A percentile compares a stretch with the other conserved stretches of the same genome.
phyloP scores from a whole-genome alignment of 1,140 invertebrate genomes.

The Bicyclus anynana region DNA sequence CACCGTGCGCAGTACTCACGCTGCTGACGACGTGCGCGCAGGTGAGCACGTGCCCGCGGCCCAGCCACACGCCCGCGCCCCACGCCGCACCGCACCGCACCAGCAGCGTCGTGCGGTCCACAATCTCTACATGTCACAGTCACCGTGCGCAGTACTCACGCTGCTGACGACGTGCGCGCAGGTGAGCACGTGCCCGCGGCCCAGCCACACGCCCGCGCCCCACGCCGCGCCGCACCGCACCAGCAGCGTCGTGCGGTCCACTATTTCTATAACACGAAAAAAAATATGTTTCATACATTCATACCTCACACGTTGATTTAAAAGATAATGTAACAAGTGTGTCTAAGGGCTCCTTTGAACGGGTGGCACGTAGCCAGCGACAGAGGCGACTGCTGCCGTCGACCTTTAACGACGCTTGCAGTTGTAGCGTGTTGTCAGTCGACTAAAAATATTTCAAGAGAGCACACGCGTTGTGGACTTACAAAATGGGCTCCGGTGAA shows the following conservation, averaged over 20 bases:
- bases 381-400: too few species aligned
- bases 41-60: constrained; percentile 63
- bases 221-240: constrained; percentile 76
- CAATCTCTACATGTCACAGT: constrained; percentile 60
- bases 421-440: too few species aligned
- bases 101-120: constrained; percentile 68
- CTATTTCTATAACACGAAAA: constrained; percentile 40
- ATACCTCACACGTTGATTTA: too few species aligned
- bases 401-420: too few species aligned
- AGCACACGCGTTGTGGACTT: too few species aligned
- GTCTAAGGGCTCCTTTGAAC: too few species aligned
- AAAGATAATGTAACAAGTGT: too few species aligned
- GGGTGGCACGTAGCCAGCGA: too few species aligned
- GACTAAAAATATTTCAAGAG: too few species aligned
- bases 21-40: constrained; percentile 78
- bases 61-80: constrained; percentile 77
- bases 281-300: too few species aligned
- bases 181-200: constrained; percentile 76
- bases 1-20: too few species aligned
- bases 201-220: constrained; percentile 77
- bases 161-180: constrained; percentile 78
- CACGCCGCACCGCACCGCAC: constrained; percentile 76
- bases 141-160: constrained; percentile 64
- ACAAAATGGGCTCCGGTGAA: too few species aligned
- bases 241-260: constrained; percentile 68